Conservation (phyloP, 2,888 invertebrate genomes). For the Torymus auratus region DNA sequence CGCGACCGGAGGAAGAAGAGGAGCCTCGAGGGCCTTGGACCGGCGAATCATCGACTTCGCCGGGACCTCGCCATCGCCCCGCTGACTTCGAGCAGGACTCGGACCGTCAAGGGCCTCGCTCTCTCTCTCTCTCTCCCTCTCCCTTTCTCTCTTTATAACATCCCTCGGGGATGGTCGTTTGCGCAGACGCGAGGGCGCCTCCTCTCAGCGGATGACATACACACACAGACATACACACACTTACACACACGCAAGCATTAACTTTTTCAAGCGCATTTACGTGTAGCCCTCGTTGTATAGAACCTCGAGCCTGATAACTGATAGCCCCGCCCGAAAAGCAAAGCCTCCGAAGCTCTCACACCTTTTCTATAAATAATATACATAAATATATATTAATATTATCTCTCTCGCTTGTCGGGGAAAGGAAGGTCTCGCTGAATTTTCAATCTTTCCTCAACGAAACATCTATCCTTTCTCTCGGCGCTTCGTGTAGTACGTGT, state of each 20-base stretch:
- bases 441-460: not conserved
- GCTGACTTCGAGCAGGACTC: conserved; percentile 50
- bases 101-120: conserved; percentile 39
- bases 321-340: too few species aligned
- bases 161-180: not conserved
- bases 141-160: too few species aligned
- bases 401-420: not conserved
- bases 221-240: not conserved
- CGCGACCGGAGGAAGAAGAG: not conserved
- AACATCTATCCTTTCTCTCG: too few species aligned
- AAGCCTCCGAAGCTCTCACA: too few species aligned
- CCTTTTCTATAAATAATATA: too few species aligned
- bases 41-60: conserved; percentile 2
- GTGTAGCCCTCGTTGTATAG: conserved; percentile 27
- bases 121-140: not conserved
- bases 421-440: not conserved
- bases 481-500: not conserved
- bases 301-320: not conserved
- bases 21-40: not conserved
- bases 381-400: too few species aligned
- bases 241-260: too few species aligned
- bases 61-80: conserved; percentile 14
- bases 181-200: not conserved
- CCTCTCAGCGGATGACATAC: not conserved
- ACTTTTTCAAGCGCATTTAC: conserved; percentile 19